These are phyloP conservation scores for Buathra laborator DNA, from an alignment of 2,888 invertebrate genomes.

Conservation along the genomic window DNA sequence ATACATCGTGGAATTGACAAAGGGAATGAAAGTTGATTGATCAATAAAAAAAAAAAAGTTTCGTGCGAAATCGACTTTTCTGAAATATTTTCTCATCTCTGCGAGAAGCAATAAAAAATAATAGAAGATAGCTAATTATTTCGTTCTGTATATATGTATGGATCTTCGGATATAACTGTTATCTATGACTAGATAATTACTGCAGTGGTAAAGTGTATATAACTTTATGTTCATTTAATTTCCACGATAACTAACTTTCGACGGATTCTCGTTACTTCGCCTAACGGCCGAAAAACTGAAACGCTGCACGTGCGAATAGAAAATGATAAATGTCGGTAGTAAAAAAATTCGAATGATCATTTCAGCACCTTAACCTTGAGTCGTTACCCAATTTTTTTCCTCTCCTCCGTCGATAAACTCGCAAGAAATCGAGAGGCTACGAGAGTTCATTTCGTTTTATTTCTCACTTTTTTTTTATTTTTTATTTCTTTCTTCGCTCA, in stretches of 20 bases:
- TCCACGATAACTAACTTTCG: too few species aligned
- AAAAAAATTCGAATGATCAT: constrained; percentile 34
- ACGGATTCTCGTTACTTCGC: too few species aligned
- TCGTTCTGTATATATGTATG: too few species aligned
- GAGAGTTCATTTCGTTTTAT: not conserved
- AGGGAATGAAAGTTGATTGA: constrained; percentile 9
- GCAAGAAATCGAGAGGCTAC: constrained; percentile 41
- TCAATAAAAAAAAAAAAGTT: constrained; percentile 1
- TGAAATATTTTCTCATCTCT: not conserved
- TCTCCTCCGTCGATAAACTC: constrained; percentile 14
- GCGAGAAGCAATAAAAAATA: constrained; percentile 6
- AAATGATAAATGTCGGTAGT: not conserved
- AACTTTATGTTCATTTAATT: too few species aligned
- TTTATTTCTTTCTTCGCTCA: not conserved
- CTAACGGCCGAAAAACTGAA: too few species aligned
- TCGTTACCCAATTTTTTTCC: constrained; percentile 38
- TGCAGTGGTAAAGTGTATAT: too few species aligned
- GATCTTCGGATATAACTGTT: too few species aligned
- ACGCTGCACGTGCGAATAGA: too few species aligned
- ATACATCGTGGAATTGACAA: not conserved
- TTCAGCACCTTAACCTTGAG: constrained; percentile 59
- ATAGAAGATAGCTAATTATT: too few species aligned
- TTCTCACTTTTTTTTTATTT: constrained; percentile 13
- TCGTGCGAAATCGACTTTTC: not conserved
- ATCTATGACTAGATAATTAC: too few species aligned